A percentile compares a stretch with the other conserved stretches of the same genome.
Evolutionary conservation across 2,888 invertebrate species (phyloP).

Genomic region (Calephelis perditalis): DNA sequence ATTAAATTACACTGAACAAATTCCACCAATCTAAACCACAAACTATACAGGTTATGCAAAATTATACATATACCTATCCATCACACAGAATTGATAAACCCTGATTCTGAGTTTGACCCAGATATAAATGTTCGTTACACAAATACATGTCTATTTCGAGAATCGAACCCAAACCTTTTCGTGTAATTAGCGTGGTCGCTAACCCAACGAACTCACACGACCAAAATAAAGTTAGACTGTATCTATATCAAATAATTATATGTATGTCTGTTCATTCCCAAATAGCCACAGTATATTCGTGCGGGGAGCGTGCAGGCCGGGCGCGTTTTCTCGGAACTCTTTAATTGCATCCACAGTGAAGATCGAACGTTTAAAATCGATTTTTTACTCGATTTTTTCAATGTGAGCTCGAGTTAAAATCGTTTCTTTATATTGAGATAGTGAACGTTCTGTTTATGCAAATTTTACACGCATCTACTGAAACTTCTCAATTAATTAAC

Average conservation of each 20-base stretch:
- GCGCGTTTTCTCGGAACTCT: conserved; percentile 62
- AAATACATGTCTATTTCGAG: too few species aligned
- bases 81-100: too few species aligned
- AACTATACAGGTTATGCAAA: too few species aligned
- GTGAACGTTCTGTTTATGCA: conserved; percentile 71
- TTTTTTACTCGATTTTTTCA: conserved; percentile 74
- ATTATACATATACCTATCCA: too few species aligned
- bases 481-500: conserved; percentile 72
- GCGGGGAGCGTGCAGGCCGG: conserved; percentile 49
- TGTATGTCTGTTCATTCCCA: conserved; percentile 37
- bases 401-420: conserved; percentile 62
- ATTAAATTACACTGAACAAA: too few species aligned
- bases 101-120: too few species aligned
- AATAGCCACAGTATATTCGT: conserved; percentile 38
- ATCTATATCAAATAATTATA: conserved; percentile 15
- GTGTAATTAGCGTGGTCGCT: too few species aligned
- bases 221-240: too few species aligned
- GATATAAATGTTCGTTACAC: too few species aligned
- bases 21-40: too few species aligned
- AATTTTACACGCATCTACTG: conserved; percentile 73
- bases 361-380: conserved; percentile 76
- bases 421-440: conserved; percentile 67
- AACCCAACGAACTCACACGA: too few species aligned
- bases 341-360: conserved; percentile 75
- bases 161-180: too few species aligned